Conservation (phyloP, 1,140 invertebrate species). For the Rhagoletis pomonella region DNA sequence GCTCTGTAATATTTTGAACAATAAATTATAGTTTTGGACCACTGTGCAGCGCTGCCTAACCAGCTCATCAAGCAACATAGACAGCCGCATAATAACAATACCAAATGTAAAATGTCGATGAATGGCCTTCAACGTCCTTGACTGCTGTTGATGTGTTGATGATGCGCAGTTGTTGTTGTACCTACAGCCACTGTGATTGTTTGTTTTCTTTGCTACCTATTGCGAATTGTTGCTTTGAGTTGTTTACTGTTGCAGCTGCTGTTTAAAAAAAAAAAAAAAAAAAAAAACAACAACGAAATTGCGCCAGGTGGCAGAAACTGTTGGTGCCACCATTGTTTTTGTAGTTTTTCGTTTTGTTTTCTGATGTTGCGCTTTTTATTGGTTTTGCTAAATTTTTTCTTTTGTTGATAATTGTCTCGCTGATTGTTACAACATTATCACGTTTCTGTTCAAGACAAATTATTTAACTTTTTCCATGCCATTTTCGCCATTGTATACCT, state of each 20-base stretch:
- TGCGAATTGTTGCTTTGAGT: background rate
- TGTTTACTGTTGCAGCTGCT: conserved; percentile 16
- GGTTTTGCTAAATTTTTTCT: background rate
- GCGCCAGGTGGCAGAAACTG: background rate
- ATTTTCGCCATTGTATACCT: background rate
- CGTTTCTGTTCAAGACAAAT: conserved; percentile 19
- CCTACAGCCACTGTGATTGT: background rate
- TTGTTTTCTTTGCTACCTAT: background rate
- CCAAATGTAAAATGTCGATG: conserved; percentile 44
- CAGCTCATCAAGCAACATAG: background rate
- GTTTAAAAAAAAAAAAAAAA: background rate
- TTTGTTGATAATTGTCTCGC: background rate
- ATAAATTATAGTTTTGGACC: no score
- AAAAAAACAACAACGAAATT: background rate
- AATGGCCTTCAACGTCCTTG: conserved; percentile 50
- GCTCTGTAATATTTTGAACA: no score
- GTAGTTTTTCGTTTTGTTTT: background rate
- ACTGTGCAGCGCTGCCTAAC: background rate
- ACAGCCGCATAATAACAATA: background rate
- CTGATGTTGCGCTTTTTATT: conserved; percentile 6
- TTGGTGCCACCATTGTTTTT: background rate
- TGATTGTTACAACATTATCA: background rate
- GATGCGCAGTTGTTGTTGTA: conserved; percentile 9
- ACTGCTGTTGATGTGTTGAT: conserved; percentile 37
- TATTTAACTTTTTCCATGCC: conserved; percentile 31